Evolutionary conservation across 2,888 invertebrate species (phyloP), one percentile per base, ranked within the genome.

Genomic region (Dysmachus trigonus): DNA sequence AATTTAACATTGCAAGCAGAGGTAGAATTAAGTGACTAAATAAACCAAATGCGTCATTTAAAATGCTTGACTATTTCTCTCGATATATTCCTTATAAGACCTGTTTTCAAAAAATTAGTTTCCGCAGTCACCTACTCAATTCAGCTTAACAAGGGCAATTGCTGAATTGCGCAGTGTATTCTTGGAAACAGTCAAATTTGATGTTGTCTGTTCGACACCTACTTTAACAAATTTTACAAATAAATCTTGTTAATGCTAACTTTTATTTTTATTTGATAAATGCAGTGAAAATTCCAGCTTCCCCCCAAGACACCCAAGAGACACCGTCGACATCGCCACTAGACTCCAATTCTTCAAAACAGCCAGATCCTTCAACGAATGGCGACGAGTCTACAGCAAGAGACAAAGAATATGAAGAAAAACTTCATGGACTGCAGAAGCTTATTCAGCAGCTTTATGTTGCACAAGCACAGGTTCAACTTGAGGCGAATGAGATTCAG

Each of bases 391-490:
- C 0, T 18, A 18, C 10, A 4, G 6, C 22, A 22, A 22, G 3
- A 2, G 2, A 62, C 3, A 62, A 8, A 62, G 62, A 62, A 8
- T 22, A 22, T 27, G 62, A 62, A 1, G 79, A 72, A 6, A 86
- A 85, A 47, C 10, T 81, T 10, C 71, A 71, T n/a, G 87, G 87
- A 33, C 35, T 92, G 76, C 90, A 90, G 41, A 89, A 86, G n/a
- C 87, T 92, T 3, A 89, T 92, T 13, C 92, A 92, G 83, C 91
- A 91, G 79, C 87, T 92, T 73, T 92, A 91, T 86, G 90, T 91
- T 51, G 92, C 92, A 2, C 92, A 92, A 88, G 92, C 92, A 1
- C 90, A 92, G 72, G 92, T 92, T 0, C 92, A 92, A 86, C 89
- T 92, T 62, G 92, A 92, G 88, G 91, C 91, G 1, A 89, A 90